Percentiles rank a stretch among this genome's conserved stretches.
Evolutionary conservation across 2,888 invertebrate genomes (phyloP).

Genomic region (Catocala sponsa): DNA sequence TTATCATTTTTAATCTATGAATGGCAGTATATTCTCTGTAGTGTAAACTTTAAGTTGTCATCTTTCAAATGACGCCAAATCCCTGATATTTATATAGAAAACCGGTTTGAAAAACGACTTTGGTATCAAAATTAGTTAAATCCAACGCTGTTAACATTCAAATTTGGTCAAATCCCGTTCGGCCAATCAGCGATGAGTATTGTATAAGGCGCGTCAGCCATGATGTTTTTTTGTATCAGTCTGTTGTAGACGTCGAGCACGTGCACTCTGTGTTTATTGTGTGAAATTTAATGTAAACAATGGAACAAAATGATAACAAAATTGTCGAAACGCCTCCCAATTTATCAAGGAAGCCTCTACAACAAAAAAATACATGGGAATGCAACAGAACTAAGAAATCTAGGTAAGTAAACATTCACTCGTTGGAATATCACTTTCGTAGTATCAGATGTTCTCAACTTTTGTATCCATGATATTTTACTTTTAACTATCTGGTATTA

Average conservation of each 20-base stretch:
- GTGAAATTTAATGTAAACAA: constrained; percentile 9
- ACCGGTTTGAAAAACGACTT: background rate
- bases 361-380: constrained; percentile 12
- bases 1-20: background rate
- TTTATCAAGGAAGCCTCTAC: constrained; percentile 11
- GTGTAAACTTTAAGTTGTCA: background rate
- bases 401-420: background rate
- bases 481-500: background rate
- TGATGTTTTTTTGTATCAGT: constrained; percentile 1
- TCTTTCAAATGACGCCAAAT: constrained; percentile 9
- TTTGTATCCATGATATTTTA: background rate
- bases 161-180: constrained; percentile 1
- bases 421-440: background rate
- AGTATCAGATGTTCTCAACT: background rate
- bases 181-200: constrained; percentile 9
- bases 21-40: background rate
- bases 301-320: constrained; percentile 10
- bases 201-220: constrained; percentile 11
- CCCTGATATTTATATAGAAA: constrained; percentile 7
- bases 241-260: background rate
- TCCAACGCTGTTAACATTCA: constrained; percentile 9
- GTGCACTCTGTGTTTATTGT: background rate
- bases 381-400: constrained; percentile 6
- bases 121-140: constrained; percentile 7
- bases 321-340: constrained; percentile 14